These are phyloP conservation scores for Sycophila sp. DNA, from an alignment of 1,140 invertebrate genomes.

Conservation along the genomic window DNA sequence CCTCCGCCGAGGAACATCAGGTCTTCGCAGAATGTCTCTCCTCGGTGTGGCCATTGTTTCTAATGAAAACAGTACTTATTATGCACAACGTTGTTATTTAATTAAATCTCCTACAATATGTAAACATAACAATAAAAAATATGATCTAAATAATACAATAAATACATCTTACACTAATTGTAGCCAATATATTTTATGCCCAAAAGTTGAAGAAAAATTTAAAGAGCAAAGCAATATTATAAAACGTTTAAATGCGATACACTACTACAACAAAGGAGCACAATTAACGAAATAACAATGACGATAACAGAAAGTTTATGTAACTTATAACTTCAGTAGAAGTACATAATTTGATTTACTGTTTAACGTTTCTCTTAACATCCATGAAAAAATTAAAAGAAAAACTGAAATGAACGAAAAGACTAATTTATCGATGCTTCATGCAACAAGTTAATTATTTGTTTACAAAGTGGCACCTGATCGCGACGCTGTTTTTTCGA, in stretches of 20 bases:
- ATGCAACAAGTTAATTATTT: not conserved
- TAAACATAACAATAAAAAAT: not conserved
- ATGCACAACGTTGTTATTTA: not conserved
- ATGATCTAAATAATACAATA: no score
- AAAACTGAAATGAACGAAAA: not conserved
- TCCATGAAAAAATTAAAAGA: not conserved
- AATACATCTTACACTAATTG: no score
- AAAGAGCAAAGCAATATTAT: not conserved
- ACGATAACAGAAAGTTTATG: not conserved
- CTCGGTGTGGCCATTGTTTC: conserved; percentile 54
- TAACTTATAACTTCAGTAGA: not conserved
- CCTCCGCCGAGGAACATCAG: conserved; percentile 52
- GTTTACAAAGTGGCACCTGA: not conserved
- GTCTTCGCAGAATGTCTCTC: conserved; percentile 50
- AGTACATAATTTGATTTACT: not conserved
- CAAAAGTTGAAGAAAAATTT: not conserved
- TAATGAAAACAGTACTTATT: conserved; percentile 10
- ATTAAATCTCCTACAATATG: not conserved
- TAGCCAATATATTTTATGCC: not conserved
- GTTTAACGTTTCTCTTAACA: not conserved
- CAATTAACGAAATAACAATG: no score
- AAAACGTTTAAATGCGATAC: not conserved
- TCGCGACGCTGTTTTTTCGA: not conserved
- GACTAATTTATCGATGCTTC: not conserved
- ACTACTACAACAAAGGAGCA: not conserved